A percentile compares a stretch with the other conserved stretches of the same genome.
Evolutionary conservation across 1,140 invertebrate genomes (phyloP).

Genomic region (Sycophaga agraensis): DNA sequence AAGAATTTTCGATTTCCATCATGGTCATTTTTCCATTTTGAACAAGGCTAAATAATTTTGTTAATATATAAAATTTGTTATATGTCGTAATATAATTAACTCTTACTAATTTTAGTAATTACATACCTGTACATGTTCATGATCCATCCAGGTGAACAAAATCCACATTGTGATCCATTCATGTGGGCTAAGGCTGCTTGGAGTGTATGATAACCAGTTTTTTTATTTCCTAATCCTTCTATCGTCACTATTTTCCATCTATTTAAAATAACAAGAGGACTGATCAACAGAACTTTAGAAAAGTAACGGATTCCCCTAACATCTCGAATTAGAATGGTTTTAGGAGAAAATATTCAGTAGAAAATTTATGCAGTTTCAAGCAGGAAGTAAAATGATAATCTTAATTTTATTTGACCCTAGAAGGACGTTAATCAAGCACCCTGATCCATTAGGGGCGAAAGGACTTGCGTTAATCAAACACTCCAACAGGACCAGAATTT

Average conservation of each 20-base stretch:
- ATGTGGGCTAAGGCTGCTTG: constrained; percentile 69
- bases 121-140: constrained; percentile 79
- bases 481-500: no score
- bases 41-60: constrained; percentile 34
- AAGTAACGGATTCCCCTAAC: no score
- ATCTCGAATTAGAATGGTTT: no score
- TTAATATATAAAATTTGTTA: no score
- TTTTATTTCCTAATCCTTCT: constrained; percentile 73
- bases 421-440: no score
- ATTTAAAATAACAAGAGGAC: background rate
- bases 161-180: constrained; percentile 81
- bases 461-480: no score
- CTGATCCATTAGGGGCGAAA: no score
- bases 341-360: no score
- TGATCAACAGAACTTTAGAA: no score
- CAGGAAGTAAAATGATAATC: no score
- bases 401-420: no score
- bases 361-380: no score
- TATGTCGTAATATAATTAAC: background rate
- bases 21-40: constrained; percentile 60
- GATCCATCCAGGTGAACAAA: constrained; percentile 80
- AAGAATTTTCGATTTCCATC: constrained; percentile 72
- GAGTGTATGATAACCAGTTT: constrained; percentile 70
- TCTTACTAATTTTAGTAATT: background rate
- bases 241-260: constrained; percentile 78